phyloP scores from a whole-genome alignment of 1,140 invertebrate genomes.

The Glomeris maerens region DNA sequence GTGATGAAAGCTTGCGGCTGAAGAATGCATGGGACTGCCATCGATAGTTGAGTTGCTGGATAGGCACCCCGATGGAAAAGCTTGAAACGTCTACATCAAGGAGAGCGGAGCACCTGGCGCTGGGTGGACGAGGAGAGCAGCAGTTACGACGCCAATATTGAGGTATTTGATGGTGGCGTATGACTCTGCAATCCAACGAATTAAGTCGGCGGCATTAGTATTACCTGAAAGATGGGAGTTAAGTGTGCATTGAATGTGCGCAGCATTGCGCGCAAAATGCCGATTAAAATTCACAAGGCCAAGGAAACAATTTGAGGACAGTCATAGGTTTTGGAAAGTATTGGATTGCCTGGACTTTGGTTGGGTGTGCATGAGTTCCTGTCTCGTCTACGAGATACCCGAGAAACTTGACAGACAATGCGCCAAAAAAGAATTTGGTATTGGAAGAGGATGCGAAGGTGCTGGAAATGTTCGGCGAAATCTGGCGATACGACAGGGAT shows the following conservation, averaged over 20 bases:
- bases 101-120: slow-evolving; percentile 6
- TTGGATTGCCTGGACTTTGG: slow-evolving; percentile 27
- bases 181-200: slow-evolving; percentile 14
- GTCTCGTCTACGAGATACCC: slow-evolving; percentile 24
- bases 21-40: slow-evolving; percentile 14
- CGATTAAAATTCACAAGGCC: slow-evolving; percentile 31
- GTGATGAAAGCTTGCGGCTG: slow-evolving; percentile 10
- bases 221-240: slow-evolving; percentile 4
- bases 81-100: slow-evolving; percentile 22
- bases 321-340: slow-evolving; percentile 25
- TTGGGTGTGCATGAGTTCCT: slow-evolving; percentile 21
- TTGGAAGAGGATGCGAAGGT: slow-evolving; percentile 27
- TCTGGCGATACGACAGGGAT: slow-evolving; percentile 32
- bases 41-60: slow-evolving; percentile 6
- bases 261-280: slow-evolving; percentile 24
- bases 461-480: slow-evolving; percentile 25
- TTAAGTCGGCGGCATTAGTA: not conserved
- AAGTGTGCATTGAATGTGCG: slow-evolving; percentile 13
- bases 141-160: slow-evolving; percentile 10
- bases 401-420: slow-evolving; percentile 18
- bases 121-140: slow-evolving; percentile 11
- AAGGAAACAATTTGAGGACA: slow-evolving; percentile 25
- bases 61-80: slow-evolving; percentile 8
- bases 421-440: slow-evolving; percentile 17
- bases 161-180: slow-evolving; percentile 16